A percentile compares a stretch with the other conserved stretches of the same genome.
Conservation (phyloP, 2,797 vertebrate species). For the Typhlichthys eigenmanni region DNA sequence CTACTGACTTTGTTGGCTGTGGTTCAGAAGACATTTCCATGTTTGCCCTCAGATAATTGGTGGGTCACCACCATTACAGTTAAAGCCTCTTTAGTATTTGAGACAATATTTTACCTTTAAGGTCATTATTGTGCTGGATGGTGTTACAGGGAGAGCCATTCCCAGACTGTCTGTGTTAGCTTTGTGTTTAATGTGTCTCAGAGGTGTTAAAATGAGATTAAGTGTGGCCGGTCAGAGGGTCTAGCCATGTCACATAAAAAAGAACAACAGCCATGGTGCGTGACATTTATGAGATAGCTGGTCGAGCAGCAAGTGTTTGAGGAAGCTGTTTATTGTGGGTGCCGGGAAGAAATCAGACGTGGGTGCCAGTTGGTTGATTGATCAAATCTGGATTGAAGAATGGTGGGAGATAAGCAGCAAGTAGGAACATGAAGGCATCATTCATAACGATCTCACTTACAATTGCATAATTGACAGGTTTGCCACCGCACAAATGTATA, state of each 20-base stretch:
- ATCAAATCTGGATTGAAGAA: constrained; percentile 39
- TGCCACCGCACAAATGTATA: too few species aligned
- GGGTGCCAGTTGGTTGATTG: constrained; percentile 31
- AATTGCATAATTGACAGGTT: neutral
- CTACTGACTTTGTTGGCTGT: constrained; percentile 2
- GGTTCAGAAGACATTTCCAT: constrained; percentile 18
- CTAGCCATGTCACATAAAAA: constrained; percentile 71
- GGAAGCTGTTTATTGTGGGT: constrained; percentile 50
- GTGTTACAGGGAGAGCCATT: constrained; percentile 35
- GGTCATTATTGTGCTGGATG: constrained; percentile 32
- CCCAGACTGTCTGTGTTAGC: constrained; percentile 44
- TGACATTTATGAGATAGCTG: constrained; percentile 68
- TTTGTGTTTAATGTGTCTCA: constrained; percentile 62
- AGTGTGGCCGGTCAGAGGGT: constrained; percentile 61
- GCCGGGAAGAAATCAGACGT: constrained; percentile 24
- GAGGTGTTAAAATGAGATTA: constrained; percentile 66
- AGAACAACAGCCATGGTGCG: constrained; percentile 55
- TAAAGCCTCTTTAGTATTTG: constrained; percentile 38
- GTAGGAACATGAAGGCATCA: neutral
- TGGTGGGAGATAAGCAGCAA: constrained; percentile 34
- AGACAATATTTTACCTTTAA: constrained; percentile 38
- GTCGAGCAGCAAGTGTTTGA: constrained; percentile 48
- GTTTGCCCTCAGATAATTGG: neutral
- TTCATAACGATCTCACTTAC: neutral
- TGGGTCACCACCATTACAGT: constrained; percentile 14